Evolutionary conservation across 1,140 invertebrate species (phyloP).

Genomic region (Bacillus rossius): DNA sequence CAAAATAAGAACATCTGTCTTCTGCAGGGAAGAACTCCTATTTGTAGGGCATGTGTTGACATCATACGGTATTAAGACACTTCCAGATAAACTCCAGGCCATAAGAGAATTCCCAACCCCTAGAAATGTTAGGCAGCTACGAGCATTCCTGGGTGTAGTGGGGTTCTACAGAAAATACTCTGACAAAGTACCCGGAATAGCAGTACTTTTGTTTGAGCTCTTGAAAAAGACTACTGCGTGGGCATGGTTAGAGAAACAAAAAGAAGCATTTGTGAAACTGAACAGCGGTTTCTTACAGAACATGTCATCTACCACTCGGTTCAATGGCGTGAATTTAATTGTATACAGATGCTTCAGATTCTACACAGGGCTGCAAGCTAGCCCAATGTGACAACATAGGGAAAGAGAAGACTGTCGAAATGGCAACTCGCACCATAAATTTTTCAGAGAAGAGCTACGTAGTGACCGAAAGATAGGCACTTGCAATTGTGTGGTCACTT

Average conservation of each 20-base stretch:
- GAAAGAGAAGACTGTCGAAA: conserved; percentile 16
- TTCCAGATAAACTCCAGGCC: conserved; percentile 7
- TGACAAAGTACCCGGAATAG: conserved; percentile 19
- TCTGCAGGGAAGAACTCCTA: conserved; percentile 14
- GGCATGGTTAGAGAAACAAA: neutral
- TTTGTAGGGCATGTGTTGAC: conserved; percentile 26
- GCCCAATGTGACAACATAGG: conserved; percentile 22
- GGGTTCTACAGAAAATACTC: conserved; percentile 36
- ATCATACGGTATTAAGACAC: conserved; percentile 7
- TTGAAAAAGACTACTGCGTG: conserved; percentile 20
- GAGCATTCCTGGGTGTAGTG: conserved; percentile 35
- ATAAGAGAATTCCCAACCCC: conserved; percentile 31
- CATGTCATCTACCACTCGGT: conserved; percentile 26
- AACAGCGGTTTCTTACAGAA: conserved; percentile 19
- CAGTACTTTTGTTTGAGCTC: conserved; percentile 27
- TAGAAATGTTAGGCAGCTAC: conserved; percentile 31
- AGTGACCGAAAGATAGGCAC: conserved; percentile 36
- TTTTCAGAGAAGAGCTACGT: conserved; percentile 27
- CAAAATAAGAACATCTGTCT: conserved; percentile 20
- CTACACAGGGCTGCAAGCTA: conserved; percentile 25
- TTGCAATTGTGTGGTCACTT: conserved; percentile 39
- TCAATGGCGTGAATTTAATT: conserved; percentile 23
- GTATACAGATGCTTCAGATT: conserved; percentile 30
- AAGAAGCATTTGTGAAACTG: neutral
- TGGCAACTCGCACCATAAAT: conserved; percentile 21